Conservation (phyloP, 1,140 invertebrate genomes). For the Drosophila trapezifrons region DNA sequence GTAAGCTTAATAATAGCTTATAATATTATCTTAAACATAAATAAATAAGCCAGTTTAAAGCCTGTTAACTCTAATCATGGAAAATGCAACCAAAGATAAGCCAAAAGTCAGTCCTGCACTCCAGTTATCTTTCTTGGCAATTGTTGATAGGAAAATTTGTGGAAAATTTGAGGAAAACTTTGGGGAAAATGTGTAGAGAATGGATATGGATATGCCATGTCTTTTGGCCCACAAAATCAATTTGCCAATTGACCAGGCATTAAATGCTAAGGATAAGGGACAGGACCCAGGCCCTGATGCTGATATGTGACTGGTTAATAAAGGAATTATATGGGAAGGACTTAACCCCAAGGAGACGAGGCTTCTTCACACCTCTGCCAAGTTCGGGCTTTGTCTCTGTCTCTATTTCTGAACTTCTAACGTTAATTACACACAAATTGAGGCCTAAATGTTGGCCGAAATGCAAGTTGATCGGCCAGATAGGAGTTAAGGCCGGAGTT, state of each 20-base stretch:
- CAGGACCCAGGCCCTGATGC: neutral
- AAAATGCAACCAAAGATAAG: neutral
- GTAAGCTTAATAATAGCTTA: no score
- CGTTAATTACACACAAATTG: constrained; percentile 44
- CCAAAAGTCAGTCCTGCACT: neutral
- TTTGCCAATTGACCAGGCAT: neutral
- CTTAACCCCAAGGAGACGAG: neutral
- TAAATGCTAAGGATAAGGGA: neutral
- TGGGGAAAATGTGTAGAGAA: neutral
- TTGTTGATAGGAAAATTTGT: neutral
- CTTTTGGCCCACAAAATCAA: neutral
- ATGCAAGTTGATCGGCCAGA: neutral
- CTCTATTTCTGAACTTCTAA: neutral
- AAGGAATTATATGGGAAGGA: neutral
- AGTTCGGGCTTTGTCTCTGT: neutral
- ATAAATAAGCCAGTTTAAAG: no score
- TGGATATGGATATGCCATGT: neutral
- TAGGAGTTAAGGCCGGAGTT: neutral
- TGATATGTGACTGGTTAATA: constrained; percentile 19
- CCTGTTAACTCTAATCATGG: no score
- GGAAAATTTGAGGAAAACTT: no score
- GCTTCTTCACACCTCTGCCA: constrained; percentile 5
- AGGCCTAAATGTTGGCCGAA: constrained; percentile 25
- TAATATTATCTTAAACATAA: no score
- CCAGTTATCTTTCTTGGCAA: neutral